Evolutionary conservation across 92 coral and sea anemone species (phyloP), one percentile per base, ranked within the genome.

Genomic region (Nematostella vectensis): DNA sequence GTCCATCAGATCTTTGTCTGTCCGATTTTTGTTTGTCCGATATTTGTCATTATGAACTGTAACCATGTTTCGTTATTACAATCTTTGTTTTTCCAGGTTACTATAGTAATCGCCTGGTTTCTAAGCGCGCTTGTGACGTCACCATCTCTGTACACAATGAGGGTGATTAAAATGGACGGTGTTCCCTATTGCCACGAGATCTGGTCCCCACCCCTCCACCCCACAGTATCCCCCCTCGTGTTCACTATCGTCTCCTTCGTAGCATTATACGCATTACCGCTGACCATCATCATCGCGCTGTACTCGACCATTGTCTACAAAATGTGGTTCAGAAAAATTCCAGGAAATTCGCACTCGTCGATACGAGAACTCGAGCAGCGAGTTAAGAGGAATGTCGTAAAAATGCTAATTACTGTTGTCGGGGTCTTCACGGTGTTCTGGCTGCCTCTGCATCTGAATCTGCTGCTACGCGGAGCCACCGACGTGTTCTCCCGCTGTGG

Each of bases 271-370:
- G 72, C 59, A 19, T 6, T 73, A 2, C 87, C 87, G 8, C 54
- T 79, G 15, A 42, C 54, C 6, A 42, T 79, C 28, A 73, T 79
- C 52, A 47, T 61, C 2, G 50, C 55, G 25, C 57, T 79, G 40
- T 79, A 79, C 72, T 76, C 76, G 25, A 49, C 61, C 62, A 70
- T 79, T 25, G 76, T 79, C 33, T 62, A 63, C 27, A 79, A 71
- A 19, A 76, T 79, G 9, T 79, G 87, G 87, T 53, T 55, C 18
- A 54, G 87, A 23, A 45, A 75, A 37, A 79, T 79, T 20, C 87
- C 87, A 3, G 87, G 87, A 6, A 73, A 79, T 55, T 56, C 55
- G 13, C 72, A 70, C 49, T 51, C 51, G 20, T 70, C 72, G 2
- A 79, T 61, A 11, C 54, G 37, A 30, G 61, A 68, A 11, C 62